These are phyloP conservation scores for Morus bassanus DNA, from an alignment of 2,797 vertebrate species.

Conservation along the genomic window DNA sequence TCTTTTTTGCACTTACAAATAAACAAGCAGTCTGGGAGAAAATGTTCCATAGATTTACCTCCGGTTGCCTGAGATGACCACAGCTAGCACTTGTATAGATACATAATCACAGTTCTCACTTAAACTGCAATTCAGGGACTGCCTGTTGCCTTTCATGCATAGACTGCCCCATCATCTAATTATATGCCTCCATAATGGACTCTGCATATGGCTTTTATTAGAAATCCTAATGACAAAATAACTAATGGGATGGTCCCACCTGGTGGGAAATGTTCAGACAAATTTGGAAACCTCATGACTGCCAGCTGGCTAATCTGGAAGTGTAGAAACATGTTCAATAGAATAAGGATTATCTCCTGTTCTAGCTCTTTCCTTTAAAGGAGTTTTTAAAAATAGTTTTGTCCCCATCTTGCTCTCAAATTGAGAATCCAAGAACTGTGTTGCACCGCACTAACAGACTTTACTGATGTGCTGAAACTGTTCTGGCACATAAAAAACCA, in stretches of 20 bases:
- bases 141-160: neutral
- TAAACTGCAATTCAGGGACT: neutral
- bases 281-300: neutral
- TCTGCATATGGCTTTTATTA: neutral
- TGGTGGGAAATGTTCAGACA: neutral
- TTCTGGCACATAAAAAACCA: neutral
- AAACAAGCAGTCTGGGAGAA: neutral
- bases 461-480: neutral
- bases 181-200: neutral
- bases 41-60: neutral
- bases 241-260: neutral
- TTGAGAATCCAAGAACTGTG: neutral
- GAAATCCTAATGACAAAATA: neutral
- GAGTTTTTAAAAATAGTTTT: neutral
- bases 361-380: neutral
- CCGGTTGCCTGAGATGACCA: neutral
- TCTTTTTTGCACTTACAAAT: neutral
- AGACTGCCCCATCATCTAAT: neutral
- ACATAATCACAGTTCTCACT: neutral
- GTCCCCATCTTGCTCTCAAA: neutral
- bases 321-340: neutral
- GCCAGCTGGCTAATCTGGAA: neutral
- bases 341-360: neutral
- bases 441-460: neutral
- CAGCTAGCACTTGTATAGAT: neutral